Conservation (phyloP, 2,797 vertebrate genomes). For the Poecilia gillii region DNA sequence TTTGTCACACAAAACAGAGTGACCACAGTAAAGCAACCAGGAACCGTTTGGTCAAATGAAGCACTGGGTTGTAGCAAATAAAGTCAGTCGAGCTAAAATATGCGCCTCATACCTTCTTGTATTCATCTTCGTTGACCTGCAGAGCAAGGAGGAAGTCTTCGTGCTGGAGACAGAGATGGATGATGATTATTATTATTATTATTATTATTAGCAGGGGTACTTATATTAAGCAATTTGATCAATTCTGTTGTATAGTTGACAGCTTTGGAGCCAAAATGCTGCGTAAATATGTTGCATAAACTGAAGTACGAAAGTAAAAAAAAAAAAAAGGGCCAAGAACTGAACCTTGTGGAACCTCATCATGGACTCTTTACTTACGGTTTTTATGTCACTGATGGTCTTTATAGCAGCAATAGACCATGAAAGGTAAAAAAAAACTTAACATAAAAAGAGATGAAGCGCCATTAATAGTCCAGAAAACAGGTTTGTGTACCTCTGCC, state of each 20-base stretch:
- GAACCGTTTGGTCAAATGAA: background rate
- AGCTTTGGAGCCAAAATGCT: background rate
- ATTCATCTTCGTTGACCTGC: constrained; percentile 97
- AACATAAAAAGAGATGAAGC: background rate
- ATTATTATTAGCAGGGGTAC: background rate
- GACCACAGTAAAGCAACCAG: background rate
- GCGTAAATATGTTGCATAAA: too few species aligned
- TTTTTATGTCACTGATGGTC: background rate
- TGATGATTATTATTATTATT: background rate
- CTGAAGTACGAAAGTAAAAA: background rate
- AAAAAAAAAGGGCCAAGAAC: background rate
- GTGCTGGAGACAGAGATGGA: constrained; percentile 78
- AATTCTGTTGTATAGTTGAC: background rate
- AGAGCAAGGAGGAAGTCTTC: constrained; percentile 96
- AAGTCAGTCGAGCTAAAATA: background rate
- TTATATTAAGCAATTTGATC: background rate
- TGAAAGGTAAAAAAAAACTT: background rate
- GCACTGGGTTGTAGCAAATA: background rate
- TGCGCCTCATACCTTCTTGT: constrained; percentile 88
- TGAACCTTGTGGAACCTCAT: background rate
- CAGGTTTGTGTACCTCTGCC: constrained; percentile 86
- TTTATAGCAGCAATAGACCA: background rate
- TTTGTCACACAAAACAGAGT: background rate
- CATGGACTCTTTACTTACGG: background rate
- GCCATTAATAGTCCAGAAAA: background rate